Base-by-base conservation (phyloP, 2,888 invertebrate genomes). In the Volucella bombylans region DNA sequence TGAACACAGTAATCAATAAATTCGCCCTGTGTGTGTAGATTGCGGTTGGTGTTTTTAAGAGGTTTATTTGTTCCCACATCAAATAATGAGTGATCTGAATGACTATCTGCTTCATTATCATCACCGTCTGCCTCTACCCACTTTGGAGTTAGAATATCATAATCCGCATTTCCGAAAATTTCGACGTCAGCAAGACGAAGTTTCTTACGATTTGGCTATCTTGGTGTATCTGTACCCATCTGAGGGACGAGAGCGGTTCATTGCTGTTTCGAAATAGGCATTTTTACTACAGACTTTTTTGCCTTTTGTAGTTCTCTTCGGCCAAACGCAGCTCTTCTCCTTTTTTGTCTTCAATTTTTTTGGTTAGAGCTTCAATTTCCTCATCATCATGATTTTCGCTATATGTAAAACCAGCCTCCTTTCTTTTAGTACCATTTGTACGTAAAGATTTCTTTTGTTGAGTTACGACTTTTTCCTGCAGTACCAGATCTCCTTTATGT, bases 371-470 rank as follows among this genome's bases (percentile, higher is more conserved):
- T 31, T 88, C 87, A 52, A 86, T 78, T 39, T 87, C 87, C n/a
- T 88, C 87, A 18, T 88, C 88, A 18, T 87, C 82, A 38, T 88
- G 87, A 41, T 88, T 88, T 77, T 88, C 88, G 59, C 88, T 88
- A 43, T 89, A 88, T n/a, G 87, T 87, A 55, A 88, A 88, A 4
- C 87, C 88, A 59, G 88, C 86, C 71, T 89, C 88, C 14, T 87
- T 83, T 15, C 88, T 87, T 38, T 87, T 87, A 31, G 87, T 87
- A 11, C 88, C 87, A 61, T 88, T 88, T 9, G 87, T 87, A 1
- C 89, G 89, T 45, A 89, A 71, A 0, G 89, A 88, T 15, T 87
- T 87, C 39, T 88, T 88, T 1, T 87, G 86, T 67, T 87, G 87
- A 8, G 74, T 74, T 41, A 71, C 78, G 9, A 77, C 39, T 39